A percentile compares a stretch with the other conserved stretches of the same genome.
phyloP scores from a whole-genome alignment of 2,797 vertebrate species.

The Epinephelus malabaricus region DNA sequence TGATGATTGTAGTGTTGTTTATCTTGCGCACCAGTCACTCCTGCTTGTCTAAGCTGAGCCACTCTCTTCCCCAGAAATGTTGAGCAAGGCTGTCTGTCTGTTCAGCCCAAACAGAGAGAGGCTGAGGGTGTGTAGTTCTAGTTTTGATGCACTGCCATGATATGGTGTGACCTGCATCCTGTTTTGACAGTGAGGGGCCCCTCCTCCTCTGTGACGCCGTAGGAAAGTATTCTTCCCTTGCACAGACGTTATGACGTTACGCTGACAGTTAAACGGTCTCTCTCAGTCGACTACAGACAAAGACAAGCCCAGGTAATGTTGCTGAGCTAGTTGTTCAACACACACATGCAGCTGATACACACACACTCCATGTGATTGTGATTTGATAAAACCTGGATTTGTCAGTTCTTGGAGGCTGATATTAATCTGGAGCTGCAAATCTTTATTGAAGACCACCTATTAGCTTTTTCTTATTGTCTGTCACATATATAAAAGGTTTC shows the following conservation, averaged over 20 bases:
- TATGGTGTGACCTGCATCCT: slow-evolving; percentile 73
- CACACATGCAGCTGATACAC: neutral
- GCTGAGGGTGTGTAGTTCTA: slow-evolving; percentile 43
- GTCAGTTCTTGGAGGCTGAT: too few species aligned
- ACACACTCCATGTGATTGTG: neutral
- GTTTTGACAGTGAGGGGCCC: slow-evolving; percentile 65
- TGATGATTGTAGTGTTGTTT: slow-evolving; percentile 7
- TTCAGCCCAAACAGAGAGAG: slow-evolving; percentile 50
- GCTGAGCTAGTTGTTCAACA: slow-evolving; percentile 27
- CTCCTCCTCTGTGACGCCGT: slow-evolving; percentile 52
- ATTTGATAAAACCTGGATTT: too few species aligned
- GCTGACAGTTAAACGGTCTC: slow-evolving; percentile 68
- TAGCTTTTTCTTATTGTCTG: too few species aligned
- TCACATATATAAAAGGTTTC: too few species aligned
- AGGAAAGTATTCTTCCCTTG: slow-evolving; percentile 61
- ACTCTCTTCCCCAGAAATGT: slow-evolving; percentile 17
- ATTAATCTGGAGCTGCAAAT: too few species aligned
- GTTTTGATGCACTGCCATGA: slow-evolving; percentile 52
- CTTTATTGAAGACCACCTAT: too few species aligned
- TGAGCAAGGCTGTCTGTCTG: slow-evolving; percentile 42
- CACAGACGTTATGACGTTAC: slow-evolving; percentile 41
- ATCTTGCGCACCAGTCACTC: slow-evolving; percentile 31
- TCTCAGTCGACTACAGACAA: slow-evolving; percentile 20
- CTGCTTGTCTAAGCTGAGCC: slow-evolving; percentile 3
- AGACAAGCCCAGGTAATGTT: slow-evolving; percentile 43